These are phyloP conservation scores for Forbesichthys papilliferus DNA, from an alignment of 2,113 vertebrate genomes.

Conservation along the genomic window DNA sequence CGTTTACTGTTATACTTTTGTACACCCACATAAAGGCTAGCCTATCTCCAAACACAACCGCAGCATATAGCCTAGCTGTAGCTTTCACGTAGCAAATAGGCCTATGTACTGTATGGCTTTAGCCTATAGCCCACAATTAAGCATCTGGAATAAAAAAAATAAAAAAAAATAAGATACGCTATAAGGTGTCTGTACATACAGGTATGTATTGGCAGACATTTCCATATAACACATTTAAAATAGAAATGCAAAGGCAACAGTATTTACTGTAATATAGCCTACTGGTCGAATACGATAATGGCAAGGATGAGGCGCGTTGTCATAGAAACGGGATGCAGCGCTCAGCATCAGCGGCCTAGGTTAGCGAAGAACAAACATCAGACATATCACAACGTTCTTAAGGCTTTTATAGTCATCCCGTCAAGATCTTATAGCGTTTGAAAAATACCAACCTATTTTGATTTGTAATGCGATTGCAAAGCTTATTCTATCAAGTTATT, in stretches of 20 bases:
- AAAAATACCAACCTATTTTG: too few species aligned
- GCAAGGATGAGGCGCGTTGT: slow-evolving; percentile 66
- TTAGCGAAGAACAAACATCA: too few species aligned
- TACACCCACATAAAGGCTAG: too few species aligned
- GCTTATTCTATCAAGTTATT: too few species aligned
- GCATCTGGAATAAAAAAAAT: too few species aligned
- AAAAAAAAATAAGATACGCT: background rate
- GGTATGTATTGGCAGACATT: too few species aligned
- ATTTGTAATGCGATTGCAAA: too few species aligned
- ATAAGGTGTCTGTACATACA: background rate
- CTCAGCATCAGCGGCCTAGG: slow-evolving; percentile 19
- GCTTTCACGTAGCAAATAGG: background rate
- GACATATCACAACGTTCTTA: too few species aligned
- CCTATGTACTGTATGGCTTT: background rate
- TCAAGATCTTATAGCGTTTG: too few species aligned
- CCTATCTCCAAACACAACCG: too few species aligned
- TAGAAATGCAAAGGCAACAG: background rate
- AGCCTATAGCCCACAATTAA: background rate
- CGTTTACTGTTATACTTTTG: too few species aligned
- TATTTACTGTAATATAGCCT: slow-evolving; percentile 4
- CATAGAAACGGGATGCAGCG: slow-evolving; percentile 77
- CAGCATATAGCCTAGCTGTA: background rate
- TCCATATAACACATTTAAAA: background rate
- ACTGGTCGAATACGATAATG: slow-evolving; percentile 25
- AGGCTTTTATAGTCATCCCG: too few species aligned